phyloP scores from a whole-genome alignment of 37 sponge, comb jelly and placozoan species.

The Tethya wilhelma region DNA sequence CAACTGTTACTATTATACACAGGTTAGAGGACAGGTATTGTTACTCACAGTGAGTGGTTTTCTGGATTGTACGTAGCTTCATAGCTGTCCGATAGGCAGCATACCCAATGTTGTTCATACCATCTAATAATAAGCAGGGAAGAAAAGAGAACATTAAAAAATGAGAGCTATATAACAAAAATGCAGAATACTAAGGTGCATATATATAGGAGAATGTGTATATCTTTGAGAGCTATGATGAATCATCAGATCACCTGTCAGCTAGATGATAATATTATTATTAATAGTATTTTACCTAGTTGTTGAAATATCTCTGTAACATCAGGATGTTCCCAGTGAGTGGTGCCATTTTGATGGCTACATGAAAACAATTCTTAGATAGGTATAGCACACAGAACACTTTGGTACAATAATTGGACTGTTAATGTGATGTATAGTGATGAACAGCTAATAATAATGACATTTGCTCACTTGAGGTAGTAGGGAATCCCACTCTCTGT shows the following conservation, averaged over 20 bases:
- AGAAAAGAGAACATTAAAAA: neutral
- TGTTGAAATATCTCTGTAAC: constrained; percentile 15
- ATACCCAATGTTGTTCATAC: constrained; percentile 69
- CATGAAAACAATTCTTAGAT: neutral
- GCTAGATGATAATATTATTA: neutral
- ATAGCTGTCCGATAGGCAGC: constrained; percentile 91
- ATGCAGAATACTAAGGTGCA: neutral
- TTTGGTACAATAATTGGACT: neutral
- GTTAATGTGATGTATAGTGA: too few relatives aligned
- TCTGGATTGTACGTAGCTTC: constrained; percentile 85
- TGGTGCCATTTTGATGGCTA: constrained; percentile 58
- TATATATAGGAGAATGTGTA: neutral
- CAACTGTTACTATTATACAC: neutral
- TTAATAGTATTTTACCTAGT: constrained; percentile 46
- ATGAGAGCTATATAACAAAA: neutral
- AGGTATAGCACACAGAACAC: neutral
- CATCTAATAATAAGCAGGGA: constrained; percentile 36
- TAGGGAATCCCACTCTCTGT: constrained; percentile 83
- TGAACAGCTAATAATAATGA: neutral
- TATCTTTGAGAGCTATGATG: neutral
- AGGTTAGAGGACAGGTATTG: neutral
- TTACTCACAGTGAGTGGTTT: constrained; percentile 47
- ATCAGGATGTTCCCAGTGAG: constrained; percentile 87
- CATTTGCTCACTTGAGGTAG: constrained; percentile 68
- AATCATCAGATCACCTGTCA: neutral